phyloP scores from a whole-genome alignment of 53 echinoderm and acorn worm genomes.

The Actinopyga echinites region DNA sequence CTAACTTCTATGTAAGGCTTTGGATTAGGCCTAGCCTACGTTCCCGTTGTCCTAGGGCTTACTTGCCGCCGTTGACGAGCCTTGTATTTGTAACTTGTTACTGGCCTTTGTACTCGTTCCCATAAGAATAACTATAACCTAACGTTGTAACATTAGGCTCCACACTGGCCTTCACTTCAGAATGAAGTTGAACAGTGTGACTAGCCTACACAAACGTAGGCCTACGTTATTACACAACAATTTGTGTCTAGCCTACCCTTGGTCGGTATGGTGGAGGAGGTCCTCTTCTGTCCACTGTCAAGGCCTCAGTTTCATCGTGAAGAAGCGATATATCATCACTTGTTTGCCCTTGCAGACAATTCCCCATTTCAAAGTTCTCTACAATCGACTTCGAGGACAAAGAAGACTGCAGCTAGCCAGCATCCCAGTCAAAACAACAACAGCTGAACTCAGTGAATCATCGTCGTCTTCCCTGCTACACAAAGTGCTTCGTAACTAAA shows the following conservation, averaged over 20 bases:
- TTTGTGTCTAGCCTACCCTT: slow-evolving; percentile 16
- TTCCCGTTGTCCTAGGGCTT: no score
- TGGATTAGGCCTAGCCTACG: no score
- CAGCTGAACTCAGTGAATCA: slow-evolving; percentile 8
- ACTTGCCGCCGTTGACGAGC: no score
- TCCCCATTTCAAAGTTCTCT: slow-evolving; percentile 76
- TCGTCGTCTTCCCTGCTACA: neutral
- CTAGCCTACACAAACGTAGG: no score
- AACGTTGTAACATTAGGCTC: no score
- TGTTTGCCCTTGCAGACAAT: slow-evolving; percentile 95
- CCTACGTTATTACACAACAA: neutral
- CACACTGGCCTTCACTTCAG: no score
- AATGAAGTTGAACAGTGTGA: no score
- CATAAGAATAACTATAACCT: no score
- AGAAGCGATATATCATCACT: slow-evolving; percentile 95
- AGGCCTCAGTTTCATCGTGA: slow-evolving; percentile 76
- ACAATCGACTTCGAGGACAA: slow-evolving; percentile 3
- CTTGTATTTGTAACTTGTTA: no score
- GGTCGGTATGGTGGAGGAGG: slow-evolving; percentile 96
- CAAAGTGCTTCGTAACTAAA: no score
- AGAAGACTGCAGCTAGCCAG: neutral
- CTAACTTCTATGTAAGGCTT: no score
- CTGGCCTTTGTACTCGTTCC: no score
- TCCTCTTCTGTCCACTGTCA: slow-evolving; percentile 70
- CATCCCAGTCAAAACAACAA: slow-evolving; percentile 19